A percentile compares a stretch with the other conserved stretches of the same genome.
phyloP scores from a whole-genome alignment of 2,113 vertebrate species.

The Urocynchramus pylzowi region DNA sequence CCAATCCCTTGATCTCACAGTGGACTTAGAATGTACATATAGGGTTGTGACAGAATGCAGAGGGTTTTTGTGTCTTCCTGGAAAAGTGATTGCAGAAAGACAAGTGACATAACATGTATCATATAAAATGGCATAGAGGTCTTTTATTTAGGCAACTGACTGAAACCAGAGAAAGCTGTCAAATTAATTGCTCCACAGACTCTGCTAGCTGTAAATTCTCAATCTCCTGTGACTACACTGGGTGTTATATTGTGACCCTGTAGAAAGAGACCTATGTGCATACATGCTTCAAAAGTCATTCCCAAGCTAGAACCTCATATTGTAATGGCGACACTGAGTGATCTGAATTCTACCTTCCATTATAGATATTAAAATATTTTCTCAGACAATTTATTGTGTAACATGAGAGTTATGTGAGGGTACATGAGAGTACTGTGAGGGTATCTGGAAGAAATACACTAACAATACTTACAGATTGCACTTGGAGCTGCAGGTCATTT shows the following conservation, averaged over 20 bases:
- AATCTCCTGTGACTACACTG: neutral
- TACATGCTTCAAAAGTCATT: neutral
- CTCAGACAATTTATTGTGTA: neutral
- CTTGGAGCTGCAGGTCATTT: slow-evolving; percentile 86
- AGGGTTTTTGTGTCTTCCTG: neutral
- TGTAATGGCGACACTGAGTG: neutral
- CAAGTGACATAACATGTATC: too few species aligned
- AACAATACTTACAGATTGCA: slow-evolving; percentile 75
- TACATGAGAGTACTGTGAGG: too few species aligned
- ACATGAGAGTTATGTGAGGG: neutral
- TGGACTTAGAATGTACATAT: neutral
- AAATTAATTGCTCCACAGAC: neutral
- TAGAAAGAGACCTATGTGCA: neutral
- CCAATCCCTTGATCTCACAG: neutral
- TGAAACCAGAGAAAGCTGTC: neutral
- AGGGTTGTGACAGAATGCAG: neutral
- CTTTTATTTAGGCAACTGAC: neutral
- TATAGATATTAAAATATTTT: neutral
- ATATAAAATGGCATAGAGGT: neutral
- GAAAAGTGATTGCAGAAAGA: neutral
- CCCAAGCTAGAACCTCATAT: neutral
- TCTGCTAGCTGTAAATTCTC: neutral
- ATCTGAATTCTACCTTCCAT: neutral
- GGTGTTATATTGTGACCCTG: neutral
- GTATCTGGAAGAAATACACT: neutral